Evolutionary conservation across 2,888 invertebrate species (phyloP), one percentile per base, ranked within the genome.

Genomic region (Teleiodes luculella): DNA sequence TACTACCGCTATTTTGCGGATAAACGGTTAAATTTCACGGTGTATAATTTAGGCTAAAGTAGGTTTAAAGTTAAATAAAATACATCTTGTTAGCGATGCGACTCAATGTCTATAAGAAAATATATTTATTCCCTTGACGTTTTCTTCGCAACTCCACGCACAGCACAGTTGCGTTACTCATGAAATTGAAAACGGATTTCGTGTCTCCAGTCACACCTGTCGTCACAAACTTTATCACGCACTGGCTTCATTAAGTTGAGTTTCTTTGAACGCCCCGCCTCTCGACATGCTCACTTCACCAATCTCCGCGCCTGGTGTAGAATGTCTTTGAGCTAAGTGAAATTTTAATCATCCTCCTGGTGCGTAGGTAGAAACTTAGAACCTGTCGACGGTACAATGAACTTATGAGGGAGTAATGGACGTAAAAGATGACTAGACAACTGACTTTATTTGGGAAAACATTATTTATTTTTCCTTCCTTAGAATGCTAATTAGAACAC

Each of bases 151-250:
- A n/a, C n/a, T 8, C 49, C 41, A 35, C 53, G 51, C 51, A 55
- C 56, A 55, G 47, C 53, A 43, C 46, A 48, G 39, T 14, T 31
- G 11, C 31, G 11, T 14, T 36, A 56, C 52, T 59, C 58, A 56
- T 63, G 65, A 63, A 67, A 67, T 67, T 67, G 67, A 66, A 66
- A 65, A 67, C 64, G 65, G 60, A 61, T 61, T 59, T 61, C 61
- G 59, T 69, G 67, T 63, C 64, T 63, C 57, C 64, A 60, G 61
- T 66, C 67, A 66, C 76, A 80, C 79, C 76, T 77, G 75, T 63
- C 69, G 68, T 62, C 65, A 68, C 66, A 70, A 77, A 83, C 74
- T 80, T 78, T 76, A 80, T 78, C 77, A 74, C 76, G 68, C 70
- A 64, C 58, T 67, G 66, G 76, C 78, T 81, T 81, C 78, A 81